Evolutionary conservation across 2,113 vertebrate species (phyloP).

Genomic region (Patagioenas fasciata): DNA sequence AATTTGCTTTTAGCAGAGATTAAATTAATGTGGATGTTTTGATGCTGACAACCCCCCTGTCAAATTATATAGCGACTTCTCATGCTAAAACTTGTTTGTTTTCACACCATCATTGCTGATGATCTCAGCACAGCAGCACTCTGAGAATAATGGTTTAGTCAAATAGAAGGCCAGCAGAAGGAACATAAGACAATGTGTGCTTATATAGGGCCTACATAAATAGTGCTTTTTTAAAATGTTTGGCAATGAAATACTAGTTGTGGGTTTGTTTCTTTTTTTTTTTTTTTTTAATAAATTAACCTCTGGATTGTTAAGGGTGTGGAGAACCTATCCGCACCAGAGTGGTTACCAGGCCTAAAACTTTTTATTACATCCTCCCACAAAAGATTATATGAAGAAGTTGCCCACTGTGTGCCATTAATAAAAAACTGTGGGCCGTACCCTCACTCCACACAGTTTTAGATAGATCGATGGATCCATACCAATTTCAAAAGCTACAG

Average conservation of each 20-base stretch:
- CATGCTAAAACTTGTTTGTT: constrained; percentile 71
- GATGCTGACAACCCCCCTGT: constrained; percentile 60
- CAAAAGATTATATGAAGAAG: not conserved
- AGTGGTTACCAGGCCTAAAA: not conserved
- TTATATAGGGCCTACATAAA: constrained; percentile 69
- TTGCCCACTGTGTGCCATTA: not conserved
- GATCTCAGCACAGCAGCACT: constrained; percentile 56
- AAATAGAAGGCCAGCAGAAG: constrained; percentile 62
- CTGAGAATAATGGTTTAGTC: constrained; percentile 68
- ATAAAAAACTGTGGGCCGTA: not conserved
- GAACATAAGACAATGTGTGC: constrained; percentile 72
- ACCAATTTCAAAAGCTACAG: not conserved
- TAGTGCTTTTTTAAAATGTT: constrained; percentile 69
- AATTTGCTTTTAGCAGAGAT: constrained; percentile 52
- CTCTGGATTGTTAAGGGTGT: constrained; percentile 1
- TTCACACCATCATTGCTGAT: constrained; percentile 65
- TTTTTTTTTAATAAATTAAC: constrained; percentile 17
- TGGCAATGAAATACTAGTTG: constrained; percentile 69
- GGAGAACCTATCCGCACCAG: not conserved
- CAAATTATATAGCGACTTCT: constrained; percentile 69
- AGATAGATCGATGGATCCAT: not conserved
- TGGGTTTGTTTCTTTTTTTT: constrained; percentile 31
- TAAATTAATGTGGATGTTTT: constrained; percentile 66
- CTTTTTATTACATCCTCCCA: not conserved
- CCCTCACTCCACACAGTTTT: not conserved